Conservation (phyloP, 2,113 vertebrate genomes). For the Pyrgilauda ruficollis region DNA sequence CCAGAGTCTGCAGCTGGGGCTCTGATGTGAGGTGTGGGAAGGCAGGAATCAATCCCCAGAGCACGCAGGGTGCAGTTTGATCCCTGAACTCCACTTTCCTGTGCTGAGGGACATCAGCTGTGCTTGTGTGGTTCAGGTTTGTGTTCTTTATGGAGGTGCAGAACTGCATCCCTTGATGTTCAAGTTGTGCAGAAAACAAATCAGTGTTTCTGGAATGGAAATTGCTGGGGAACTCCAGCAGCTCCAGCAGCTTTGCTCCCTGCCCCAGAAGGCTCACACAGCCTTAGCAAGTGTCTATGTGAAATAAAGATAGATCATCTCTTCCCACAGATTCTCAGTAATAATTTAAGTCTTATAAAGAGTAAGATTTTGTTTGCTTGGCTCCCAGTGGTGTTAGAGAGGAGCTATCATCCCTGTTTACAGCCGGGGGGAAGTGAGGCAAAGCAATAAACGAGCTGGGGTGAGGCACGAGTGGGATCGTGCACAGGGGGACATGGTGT, state of each 20-base stretch:
- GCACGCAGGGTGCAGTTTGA: neutral
- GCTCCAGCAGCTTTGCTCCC: slow-evolving; percentile 25
- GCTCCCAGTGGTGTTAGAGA: neutral
- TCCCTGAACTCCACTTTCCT: neutral
- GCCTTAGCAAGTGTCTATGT: neutral
- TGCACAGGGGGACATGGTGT: accelerated
- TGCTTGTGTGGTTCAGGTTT: neutral
- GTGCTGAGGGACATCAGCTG: neutral
- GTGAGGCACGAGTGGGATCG: neutral
- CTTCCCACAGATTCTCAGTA: slow-evolving; percentile 33
- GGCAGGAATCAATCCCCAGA: neutral
- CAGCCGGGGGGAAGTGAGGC: neutral
- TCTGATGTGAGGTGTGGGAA: neutral
- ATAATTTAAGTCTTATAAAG: slow-evolving; percentile 51
- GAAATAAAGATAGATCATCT: slow-evolving; percentile 35
- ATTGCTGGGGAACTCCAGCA: slow-evolving; percentile 7
- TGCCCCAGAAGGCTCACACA: neutral
- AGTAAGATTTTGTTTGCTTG: slow-evolving; percentile 35
- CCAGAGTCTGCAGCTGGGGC: neutral
- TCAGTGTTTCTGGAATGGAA: neutral
- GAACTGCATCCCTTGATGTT: neutral
- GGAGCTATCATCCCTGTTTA: neutral
- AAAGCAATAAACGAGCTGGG: neutral
- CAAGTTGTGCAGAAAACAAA: neutral
- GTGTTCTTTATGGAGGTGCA: neutral